Evolutionary conservation across 2,888 invertebrate species (phyloP).

Genomic region (Artemia sp.): DNA sequence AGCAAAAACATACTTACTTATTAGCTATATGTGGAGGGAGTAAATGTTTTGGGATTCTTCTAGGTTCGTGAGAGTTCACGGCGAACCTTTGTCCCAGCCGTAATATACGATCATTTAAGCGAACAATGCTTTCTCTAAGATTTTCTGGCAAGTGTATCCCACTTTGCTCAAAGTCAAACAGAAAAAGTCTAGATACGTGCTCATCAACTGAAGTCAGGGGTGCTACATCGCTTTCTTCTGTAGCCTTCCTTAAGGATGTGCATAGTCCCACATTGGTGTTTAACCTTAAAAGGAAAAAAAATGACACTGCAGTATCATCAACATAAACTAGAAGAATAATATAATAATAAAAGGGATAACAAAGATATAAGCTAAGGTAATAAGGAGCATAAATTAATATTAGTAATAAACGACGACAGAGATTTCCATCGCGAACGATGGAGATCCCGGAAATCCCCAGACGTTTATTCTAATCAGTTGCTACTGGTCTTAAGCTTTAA

Average conservation of each 20-base stretch:
- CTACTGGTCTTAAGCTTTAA: too few relatives aligned
- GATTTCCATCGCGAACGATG: too few relatives aligned
- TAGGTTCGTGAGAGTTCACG: constrained; percentile 51
- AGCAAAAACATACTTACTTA: constrained; percentile 41
- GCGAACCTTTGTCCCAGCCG: constrained; percentile 63
- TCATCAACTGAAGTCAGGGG: constrained; percentile 54
- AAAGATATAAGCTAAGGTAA: too few relatives aligned
- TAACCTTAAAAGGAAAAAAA: constrained; percentile 41
- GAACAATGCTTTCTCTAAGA: constrained; percentile 55
- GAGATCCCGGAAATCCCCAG: too few relatives aligned
- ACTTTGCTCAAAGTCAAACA: constrained; percentile 93
- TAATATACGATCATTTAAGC: constrained; percentile 67
- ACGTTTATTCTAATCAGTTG: too few relatives aligned
- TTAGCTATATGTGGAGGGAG: constrained; percentile 54
- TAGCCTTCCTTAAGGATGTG: constrained; percentile 51
- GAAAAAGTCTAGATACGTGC: constrained; percentile 69
- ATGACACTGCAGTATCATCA: too few relatives aligned
- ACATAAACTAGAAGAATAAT: too few relatives aligned
- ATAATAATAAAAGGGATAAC: too few relatives aligned
- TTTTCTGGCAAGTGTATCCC: constrained; percentile 78
- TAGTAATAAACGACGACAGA: too few relatives aligned
- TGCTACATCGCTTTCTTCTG: constrained; percentile 48
- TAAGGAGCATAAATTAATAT: too few relatives aligned
- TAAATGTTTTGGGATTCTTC: constrained; percentile 44
- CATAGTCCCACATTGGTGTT: constrained; percentile 79